Percentiles rank a stretch among this genome's conserved stretches.
Conservation (phyloP, 2,888 invertebrate species). For the Pristionchus arcanus region DNA sequence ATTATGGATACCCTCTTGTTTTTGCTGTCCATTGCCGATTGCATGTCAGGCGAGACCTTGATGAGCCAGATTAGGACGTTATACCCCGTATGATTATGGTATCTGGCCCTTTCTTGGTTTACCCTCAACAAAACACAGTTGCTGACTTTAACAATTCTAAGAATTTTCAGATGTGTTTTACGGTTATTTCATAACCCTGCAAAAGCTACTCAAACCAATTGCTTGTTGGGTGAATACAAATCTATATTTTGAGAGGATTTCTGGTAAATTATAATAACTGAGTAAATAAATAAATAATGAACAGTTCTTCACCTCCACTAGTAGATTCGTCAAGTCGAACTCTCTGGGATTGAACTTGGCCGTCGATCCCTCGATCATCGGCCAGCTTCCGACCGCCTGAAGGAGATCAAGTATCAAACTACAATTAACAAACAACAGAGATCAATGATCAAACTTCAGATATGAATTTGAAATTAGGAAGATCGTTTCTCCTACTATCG, state of each 20-base stretch:
- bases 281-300: background rate
- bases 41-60: too few relatives aligned
- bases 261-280: too few relatives aligned
- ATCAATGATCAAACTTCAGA: background rate
- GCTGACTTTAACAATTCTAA: background rate
- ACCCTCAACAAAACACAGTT: background rate
- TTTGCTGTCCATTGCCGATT: too few relatives aligned
- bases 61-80: background rate
- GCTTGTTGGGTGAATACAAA: too few relatives aligned
- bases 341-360: slow-evolving; percentile 64
- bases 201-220: background rate
- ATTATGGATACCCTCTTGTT: background rate
- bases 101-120: too few relatives aligned
- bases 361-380: slow-evolving; percentile 68
- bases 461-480: too few relatives aligned
- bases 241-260: too few relatives aligned
- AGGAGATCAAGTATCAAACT: slow-evolving; percentile 14
- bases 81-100: too few relatives aligned
- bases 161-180: background rate
- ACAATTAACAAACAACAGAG: background rate
- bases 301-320: slow-evolving; percentile 68
- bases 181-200: too few relatives aligned
- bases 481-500: too few relatives aligned
- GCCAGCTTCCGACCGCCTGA: slow-evolving; percentile 72
- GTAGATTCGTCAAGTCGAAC: slow-evolving; percentile 70